Evolutionary conservation across 92 coral and sea anemone species (phyloP).

Genomic region (Galaxea fascicularis): DNA sequence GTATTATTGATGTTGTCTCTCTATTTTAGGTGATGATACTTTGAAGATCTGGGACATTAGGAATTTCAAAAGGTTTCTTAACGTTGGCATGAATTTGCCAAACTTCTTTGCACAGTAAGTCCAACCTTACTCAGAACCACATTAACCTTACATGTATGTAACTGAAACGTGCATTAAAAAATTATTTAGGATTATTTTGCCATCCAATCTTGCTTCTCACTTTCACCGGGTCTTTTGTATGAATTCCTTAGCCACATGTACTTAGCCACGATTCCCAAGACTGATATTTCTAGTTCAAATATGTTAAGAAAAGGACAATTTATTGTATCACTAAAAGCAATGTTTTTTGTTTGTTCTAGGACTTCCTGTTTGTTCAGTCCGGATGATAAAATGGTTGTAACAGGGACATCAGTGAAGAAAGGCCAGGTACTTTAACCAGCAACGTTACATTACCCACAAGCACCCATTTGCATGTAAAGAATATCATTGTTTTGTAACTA

Average conservation of each 20-base stretch:
- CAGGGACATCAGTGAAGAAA: conserved; percentile 95
- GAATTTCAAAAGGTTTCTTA: conserved; percentile 85
- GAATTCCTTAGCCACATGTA: too few relatives aligned
- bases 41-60: conserved; percentile 95
- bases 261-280: too few relatives aligned
- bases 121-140: not conserved
- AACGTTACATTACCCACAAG: too few relatives aligned
- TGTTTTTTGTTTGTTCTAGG: conserved; percentile 41
- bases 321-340: not conserved
- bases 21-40: conserved; percentile 84
- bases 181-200: too few relatives aligned
- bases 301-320: not conserved
- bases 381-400: conserved; percentile 85
- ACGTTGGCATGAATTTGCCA: conserved; percentile 79
- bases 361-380: conserved; percentile 94
- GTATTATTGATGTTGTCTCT: not conserved
- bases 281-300: not conserved
- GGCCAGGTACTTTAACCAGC: conserved; percentile 74
- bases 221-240: too few relatives aligned
- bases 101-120: conserved; percentile 92
- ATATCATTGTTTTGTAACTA: too few relatives aligned
- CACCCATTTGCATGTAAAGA: too few relatives aligned
- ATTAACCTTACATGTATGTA: not conserved
- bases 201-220: too few relatives aligned
- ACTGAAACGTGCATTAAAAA: not conserved